Percentiles rank a stretch among this genome's conserved stretches.
phyloP scores from a whole-genome alignment of 2,113 vertebrate species.

The Dolichallabes microphthalmus region DNA sequence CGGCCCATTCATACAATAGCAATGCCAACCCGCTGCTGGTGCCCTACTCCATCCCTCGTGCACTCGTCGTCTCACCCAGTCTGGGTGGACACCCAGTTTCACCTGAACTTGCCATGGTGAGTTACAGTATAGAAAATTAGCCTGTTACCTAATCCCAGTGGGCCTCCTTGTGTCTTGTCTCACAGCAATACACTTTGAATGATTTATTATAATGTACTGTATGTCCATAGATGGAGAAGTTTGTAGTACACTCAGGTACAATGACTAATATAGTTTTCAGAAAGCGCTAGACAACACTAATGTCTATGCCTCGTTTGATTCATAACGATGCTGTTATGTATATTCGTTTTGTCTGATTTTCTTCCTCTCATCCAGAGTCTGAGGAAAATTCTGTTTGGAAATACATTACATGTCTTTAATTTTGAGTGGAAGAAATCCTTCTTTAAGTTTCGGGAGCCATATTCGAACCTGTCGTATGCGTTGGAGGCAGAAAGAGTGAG shows the following conservation, averaged over 20 bases:
- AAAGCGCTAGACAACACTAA: background rate
- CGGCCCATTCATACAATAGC: conserved; percentile 41
- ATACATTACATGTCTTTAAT: conserved; percentile 65
- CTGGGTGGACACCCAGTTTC: conserved; percentile 69
- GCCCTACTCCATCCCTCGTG: conserved; percentile 57
- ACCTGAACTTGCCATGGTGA: conserved; percentile 73
- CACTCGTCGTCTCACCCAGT: conserved; percentile 59
- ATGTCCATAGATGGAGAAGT: background rate
- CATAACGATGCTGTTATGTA: background rate
- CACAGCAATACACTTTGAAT: background rate
- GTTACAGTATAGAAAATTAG: conserved; percentile 52
- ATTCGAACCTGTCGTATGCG: conserved; percentile 72
- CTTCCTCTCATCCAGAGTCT: conserved; percentile 68
- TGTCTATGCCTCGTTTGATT: background rate
- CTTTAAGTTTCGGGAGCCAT: conserved; percentile 75
- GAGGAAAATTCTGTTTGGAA: conserved; percentile 76
- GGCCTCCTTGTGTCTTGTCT: background rate
- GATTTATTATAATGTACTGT: background rate
- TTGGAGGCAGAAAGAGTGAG: conserved; percentile 76
- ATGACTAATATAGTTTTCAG: background rate
- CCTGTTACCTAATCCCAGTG: conserved; percentile 37
- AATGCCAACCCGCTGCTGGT: conserved; percentile 32
- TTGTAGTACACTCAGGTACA: background rate
- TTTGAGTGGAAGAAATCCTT: conserved; percentile 72
- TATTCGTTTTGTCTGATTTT: background rate